Conservation (phyloP, 2,797 vertebrate species). For the Takifugu rubripes region DNA sequence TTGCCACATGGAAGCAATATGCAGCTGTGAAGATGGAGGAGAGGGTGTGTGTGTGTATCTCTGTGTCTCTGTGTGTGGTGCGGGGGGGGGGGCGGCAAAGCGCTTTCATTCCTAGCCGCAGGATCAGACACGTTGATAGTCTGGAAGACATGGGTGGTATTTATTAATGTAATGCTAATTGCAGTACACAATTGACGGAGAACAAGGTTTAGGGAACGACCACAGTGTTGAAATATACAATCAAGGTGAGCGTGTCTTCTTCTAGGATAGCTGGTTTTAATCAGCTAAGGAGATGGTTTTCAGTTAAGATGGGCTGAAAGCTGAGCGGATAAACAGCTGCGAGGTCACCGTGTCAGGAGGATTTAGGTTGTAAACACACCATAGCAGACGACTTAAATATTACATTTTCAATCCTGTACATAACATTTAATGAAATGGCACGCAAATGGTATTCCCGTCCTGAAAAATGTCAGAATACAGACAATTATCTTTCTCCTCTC, state of each 20-base stretch:
- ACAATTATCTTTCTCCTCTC: slow-evolving; percentile 38
- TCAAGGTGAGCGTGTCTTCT: slow-evolving; percentile 6
- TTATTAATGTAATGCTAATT: no score
- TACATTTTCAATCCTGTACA: slow-evolving; percentile 19
- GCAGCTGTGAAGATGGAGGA: slow-evolving; percentile 2
- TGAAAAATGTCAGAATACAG: slow-evolving; percentile 42
- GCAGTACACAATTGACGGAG: no score
- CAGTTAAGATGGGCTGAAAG: slow-evolving; percentile 31
- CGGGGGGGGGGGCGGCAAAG: no score
- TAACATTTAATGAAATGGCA: slow-evolving; percentile 26
- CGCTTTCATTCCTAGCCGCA: no score
- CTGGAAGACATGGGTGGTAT: no score
- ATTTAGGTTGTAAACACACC: slow-evolving; percentile 35
- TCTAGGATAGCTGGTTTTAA: slow-evolving; percentile 27
- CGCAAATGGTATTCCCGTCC: slow-evolving; percentile 31
- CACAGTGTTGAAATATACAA: neutral
- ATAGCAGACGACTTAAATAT: slow-evolving; percentile 23
- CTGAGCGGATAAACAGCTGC: slow-evolving; percentile 17
- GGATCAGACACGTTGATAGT: no score
- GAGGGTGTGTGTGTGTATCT: neutral
- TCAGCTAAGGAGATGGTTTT: slow-evolving; percentile 37
- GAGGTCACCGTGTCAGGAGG: slow-evolving; percentile 44
- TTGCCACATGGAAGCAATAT: no score
- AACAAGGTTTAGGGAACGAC: neutral
- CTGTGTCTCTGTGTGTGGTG: no score